Evolutionary conservation across 2,113 vertebrate genomes (phyloP).

Genomic region (Speoplatyrhinus poulsoni): DNA sequence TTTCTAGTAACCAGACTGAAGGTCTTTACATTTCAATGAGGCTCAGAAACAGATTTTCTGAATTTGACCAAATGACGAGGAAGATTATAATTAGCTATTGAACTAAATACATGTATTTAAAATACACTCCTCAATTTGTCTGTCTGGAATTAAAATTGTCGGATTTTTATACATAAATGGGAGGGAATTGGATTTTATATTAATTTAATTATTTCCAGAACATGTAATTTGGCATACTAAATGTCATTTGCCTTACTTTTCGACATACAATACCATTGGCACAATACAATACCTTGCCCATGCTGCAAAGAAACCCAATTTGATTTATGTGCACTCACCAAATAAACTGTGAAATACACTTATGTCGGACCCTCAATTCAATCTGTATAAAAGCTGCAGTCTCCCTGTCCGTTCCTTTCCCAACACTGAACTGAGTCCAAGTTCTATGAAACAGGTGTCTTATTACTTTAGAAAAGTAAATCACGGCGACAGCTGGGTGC

Average conservation of each 20-base stretch:
- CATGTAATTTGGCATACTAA: background rate
- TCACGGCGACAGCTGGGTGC: constrained; percentile 27
- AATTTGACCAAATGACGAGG: background rate
- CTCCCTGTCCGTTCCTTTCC: constrained; percentile 20
- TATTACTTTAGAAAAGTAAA: constrained; percentile 35
- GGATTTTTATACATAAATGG: too few species aligned
- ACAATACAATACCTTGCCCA: background rate
- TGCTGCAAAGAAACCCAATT: constrained; percentile 32
- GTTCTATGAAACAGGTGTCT: constrained; percentile 53
- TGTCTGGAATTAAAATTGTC: too few species aligned
- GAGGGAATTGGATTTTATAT: too few species aligned
- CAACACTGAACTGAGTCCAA: constrained; percentile 51
- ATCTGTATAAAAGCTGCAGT: constrained; percentile 64
- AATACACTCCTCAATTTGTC: background rate
- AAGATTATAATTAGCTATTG: too few species aligned
- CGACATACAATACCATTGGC: too few species aligned
- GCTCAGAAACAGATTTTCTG: background rate
- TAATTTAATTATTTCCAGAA: constrained; percentile 27
- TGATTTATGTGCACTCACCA: constrained; percentile 59
- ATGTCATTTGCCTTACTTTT: too few species aligned
- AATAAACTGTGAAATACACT: constrained; percentile 65
- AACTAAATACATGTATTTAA: background rate
- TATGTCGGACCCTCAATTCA: constrained; percentile 54
- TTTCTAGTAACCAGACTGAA: too few species aligned
- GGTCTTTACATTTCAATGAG: too few species aligned